Base-by-base conservation (phyloP, 2,888 invertebrate species). In the Baronia brevicornis region DNA sequence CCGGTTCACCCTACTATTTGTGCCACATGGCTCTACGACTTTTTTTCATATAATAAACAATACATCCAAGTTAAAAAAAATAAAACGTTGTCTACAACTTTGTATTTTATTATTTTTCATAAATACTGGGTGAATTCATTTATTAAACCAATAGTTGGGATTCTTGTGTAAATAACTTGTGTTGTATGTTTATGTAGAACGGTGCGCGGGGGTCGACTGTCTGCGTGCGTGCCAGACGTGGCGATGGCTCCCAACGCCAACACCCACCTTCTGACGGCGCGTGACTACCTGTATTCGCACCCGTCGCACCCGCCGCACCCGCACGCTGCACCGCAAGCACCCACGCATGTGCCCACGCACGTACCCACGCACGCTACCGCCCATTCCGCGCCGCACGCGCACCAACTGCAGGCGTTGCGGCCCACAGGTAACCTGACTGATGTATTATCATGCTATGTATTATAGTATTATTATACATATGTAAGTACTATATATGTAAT, bases 181-280 rank as follows among this genome's bases (percentile, higher is more conserved):
- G n/a, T n/a, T n/a, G 18, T 25, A 14, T 5, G 22, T 8, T 5
- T 19, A 18, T 13, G 34, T 36, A 34, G 30, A 20, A 31, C 37
- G 36, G 21, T 36, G 15, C 39, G 87, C 19, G 88, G 88, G 51
- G n/a, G n/a, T n/a, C 88, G 71, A 85, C 91, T 61, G 89, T 93
- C 52, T 89, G 94, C 94, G 41, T 90, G 92, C 54, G 95, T 96
- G 90, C 96, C 96, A 0, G 96, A 96, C 75, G 95, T 96, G 51
- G 95, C 95, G 7, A 95, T 95, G 94, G 95, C 95, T 28, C 80
- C 82, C 41, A 79, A 80, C 58, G 82, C 73, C 25, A 80, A 80
- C 67, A 80, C 79, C 19, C 54, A 95, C 90, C 34, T 91, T 89
- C 43, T 92, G 88, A 43, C 87, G 86, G 59, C 91, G 84, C 3